Evolutionary conservation across 2,113 vertebrate species (phyloP).

Genomic region (Paratilapia polleni): DNA sequence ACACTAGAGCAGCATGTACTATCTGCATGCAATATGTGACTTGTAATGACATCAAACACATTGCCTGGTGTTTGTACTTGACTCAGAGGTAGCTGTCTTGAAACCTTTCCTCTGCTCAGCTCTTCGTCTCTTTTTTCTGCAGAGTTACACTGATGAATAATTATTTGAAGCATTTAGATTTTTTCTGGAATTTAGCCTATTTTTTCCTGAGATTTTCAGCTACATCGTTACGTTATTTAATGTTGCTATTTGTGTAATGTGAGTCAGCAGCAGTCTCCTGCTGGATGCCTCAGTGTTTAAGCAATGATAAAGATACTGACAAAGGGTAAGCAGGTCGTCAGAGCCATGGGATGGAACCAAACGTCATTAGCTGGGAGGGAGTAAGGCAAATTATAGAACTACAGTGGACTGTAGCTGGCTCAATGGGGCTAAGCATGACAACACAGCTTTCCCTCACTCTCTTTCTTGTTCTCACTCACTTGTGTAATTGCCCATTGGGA

Average conservation of each 20-base stretch:
- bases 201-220: background rate
- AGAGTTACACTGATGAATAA: too few relatives aligned
- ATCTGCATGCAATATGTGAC: background rate
- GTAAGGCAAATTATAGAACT: background rate
- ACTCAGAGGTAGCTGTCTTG: background rate
- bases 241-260: background rate
- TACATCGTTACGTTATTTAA: background rate
- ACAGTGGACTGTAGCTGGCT: background rate
- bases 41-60: background rate
- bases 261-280: accelerated
- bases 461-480: background rate
- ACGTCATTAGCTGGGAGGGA: background rate
- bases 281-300: constrained; percentile 4
- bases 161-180: background rate
- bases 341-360: background rate
- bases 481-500: background rate
- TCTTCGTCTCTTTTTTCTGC: too few relatives aligned
- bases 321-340: background rate
- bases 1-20: background rate
- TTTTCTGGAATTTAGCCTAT: background rate
- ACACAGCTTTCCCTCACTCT: background rate
- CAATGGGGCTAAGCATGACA: background rate
- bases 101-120: too few relatives aligned
- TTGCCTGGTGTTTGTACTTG: background rate
- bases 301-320: background rate